Conservation (phyloP, 1,140 invertebrate genomes). For the Neotoxoptera formosana region DNA sequence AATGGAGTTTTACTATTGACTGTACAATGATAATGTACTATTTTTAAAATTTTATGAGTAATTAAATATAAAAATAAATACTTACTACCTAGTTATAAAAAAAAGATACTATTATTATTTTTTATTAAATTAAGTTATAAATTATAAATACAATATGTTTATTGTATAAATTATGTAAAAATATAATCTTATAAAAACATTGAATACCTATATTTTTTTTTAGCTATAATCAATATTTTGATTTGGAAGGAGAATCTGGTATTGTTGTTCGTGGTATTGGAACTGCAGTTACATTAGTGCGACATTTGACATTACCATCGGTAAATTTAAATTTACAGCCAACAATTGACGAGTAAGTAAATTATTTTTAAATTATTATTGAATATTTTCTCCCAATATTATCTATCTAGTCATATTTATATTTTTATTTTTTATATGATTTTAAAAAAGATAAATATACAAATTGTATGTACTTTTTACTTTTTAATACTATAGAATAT, state of each 20-base stretch:
- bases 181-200: neutral
- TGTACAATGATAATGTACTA: neutral
- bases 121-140: no score
- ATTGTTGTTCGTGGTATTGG: conserved; percentile 92
- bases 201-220: conserved; percentile 53
- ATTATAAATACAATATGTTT: neutral
- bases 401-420: neutral
- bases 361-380: conserved; percentile 8
- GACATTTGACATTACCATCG: conserved; percentile 60
- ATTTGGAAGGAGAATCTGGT: conserved; percentile 95
- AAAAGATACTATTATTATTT: no score
- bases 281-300: conserved; percentile 81
- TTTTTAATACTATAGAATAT: neutral
- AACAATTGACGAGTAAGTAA: conserved; percentile 72
- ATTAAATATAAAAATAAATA: no score
- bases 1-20: neutral
- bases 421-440: neutral
- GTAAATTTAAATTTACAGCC: conserved; percentile 44
- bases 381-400: neutral
- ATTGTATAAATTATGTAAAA: neutral
- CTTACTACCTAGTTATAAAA: no score
- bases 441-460: neutral
- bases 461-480: neutral
- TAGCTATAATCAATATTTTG: conserved; percentile 92
- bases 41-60: neutral